Evolutionary conservation across 2,797 vertebrate species (phyloP).

Genomic region (Pantherophis alleghaniensis): DNA sequence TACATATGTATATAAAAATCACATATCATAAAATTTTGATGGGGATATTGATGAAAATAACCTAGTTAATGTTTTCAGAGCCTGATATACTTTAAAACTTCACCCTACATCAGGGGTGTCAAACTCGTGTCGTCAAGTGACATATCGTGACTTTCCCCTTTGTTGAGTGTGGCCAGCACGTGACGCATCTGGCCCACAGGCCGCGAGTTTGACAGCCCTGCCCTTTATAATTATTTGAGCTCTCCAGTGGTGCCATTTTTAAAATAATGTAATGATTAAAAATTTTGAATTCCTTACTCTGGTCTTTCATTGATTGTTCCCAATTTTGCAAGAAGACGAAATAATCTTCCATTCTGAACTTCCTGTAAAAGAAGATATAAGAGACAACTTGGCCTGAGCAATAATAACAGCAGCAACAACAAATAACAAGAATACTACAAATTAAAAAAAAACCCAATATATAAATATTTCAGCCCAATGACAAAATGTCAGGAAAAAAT

Average conservation of each 20-base stretch:
- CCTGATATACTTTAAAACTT: constrained; percentile 24
- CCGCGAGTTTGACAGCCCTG: too few relatives aligned
- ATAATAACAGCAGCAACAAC: neutral
- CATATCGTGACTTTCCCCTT: too few relatives aligned
- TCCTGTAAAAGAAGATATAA: constrained; percentile 80
- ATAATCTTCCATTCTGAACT: constrained; percentile 97
- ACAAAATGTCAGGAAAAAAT: neutral
- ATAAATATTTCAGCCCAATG: neutral
- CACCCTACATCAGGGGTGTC: neutral
- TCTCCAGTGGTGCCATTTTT: neutral
- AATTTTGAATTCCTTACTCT: constrained; percentile 84
- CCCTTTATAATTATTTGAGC: neutral
- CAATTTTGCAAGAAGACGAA: constrained; percentile 96
- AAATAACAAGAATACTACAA: neutral
- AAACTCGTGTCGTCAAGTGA: too few relatives aligned
- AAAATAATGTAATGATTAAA: constrained; percentile 6
- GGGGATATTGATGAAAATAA: neutral
- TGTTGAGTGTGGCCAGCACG: too few relatives aligned
- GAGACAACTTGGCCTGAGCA: neutral
- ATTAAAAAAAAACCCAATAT: neutral
- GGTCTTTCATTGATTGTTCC: constrained; percentile 99
- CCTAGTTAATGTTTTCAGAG: constrained; percentile 25
- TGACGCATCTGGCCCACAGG: too few relatives aligned
- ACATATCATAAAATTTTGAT: neutral
- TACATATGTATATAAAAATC: neutral